Base-by-base conservation (phyloP, 2,888 invertebrate species). In the Lottia gigantea region DNA sequence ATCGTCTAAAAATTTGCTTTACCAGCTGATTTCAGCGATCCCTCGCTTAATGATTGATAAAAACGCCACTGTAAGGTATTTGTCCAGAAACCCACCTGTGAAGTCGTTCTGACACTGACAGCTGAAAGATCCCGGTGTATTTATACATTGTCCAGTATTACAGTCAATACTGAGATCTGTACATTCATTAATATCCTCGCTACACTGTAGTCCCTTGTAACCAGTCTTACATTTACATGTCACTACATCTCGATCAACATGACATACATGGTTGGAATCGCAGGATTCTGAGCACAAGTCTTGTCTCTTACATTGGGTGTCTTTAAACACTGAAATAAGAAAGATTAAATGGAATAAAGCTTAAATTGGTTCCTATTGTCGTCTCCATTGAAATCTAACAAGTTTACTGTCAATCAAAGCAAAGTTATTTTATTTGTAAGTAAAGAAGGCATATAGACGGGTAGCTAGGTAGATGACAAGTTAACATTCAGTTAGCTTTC, bases 271-370 rank as follows among this genome's bases (percentile, higher is more conserved):
- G 12, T 71, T 67, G 47, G 70, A 67, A 49, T 46, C 46, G 65
- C 78, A 78, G 14, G 23, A n/a, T 45, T 70, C 71, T 16, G 67
- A 62, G 66, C 78, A 78, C 40, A 72, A 46, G 46, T 76, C 74
- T 16, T 67, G 19, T 14, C 71, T 46, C 3, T 8, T 64, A 67
- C 78, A 78, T 12, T 31, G 12, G 11, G 46, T n/a, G 49, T 61
- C 66, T 46, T 45, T 40, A 45, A 70, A 73, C 31, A 71, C 75
- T 74, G 64, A 8, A 67, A 40, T 25, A 12, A 63, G n/a, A 63
- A 8, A 14, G 11, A 6, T 1, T 19, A 61, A 4, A 12, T 19
- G 11, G 15, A 8, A 40, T 40, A 8, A 6, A 40, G 11, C 7
- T 40, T 40, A 1, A 40, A 40, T 6, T 40, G 31, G 31, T 31